Percentiles rank a stretch among this genome's conserved stretches.
phyloP scores from a whole-genome alignment of 1,140 invertebrate species.

The Platyscapa corneri region DNA sequence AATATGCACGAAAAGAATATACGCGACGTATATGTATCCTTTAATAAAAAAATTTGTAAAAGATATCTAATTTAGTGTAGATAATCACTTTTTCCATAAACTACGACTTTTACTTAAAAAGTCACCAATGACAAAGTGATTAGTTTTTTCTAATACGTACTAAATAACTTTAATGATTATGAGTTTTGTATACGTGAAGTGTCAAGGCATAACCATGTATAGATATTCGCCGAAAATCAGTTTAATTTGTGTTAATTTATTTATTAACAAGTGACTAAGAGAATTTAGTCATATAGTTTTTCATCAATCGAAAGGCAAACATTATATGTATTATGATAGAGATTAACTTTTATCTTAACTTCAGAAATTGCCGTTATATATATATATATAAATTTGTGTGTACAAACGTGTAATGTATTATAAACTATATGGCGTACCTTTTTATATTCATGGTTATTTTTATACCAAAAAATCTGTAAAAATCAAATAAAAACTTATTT shows the following conservation, averaged over 20 bases:
- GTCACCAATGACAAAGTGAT: background rate
- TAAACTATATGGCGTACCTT: too few species aligned
- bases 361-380: too few species aligned
- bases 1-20: background rate
- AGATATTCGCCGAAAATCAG: too few species aligned
- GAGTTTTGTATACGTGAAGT: too few species aligned
- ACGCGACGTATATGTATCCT: background rate
- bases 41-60: background rate
- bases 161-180: background rate
- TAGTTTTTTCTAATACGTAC: background rate
- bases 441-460: background rate
- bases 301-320: background rate
- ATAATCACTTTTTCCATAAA: background rate
- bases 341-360: too few species aligned
- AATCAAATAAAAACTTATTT: background rate
- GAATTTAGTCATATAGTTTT: slow-evolving; percentile 54
- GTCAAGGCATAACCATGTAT: background rate
- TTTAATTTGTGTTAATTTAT: slow-evolving; percentile 61
- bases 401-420: too few species aligned
- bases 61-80: background rate
- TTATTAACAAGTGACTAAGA: slow-evolving; percentile 56
- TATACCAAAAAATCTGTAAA: background rate
- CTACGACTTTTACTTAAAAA: background rate
- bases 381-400: too few species aligned
- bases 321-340: background rate